Conservation (phyloP, 2,113 vertebrate genomes). For the Laticauda colubrina region DNA sequence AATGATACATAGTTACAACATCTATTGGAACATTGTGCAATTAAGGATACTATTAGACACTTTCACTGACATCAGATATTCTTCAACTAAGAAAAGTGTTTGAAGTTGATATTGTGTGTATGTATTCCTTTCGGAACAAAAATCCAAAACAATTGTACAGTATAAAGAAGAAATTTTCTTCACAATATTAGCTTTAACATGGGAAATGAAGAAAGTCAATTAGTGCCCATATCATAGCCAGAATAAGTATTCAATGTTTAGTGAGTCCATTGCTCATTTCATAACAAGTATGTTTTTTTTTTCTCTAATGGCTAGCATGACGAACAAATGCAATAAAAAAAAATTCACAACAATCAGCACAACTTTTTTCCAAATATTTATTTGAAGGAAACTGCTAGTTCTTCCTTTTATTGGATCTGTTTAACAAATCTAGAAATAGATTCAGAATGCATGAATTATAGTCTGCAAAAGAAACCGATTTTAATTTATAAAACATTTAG, state of each 20-base stretch:
- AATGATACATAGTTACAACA: too few species aligned
- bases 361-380: not conserved
- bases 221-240: not conserved
- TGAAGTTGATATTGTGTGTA: not conserved
- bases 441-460: constrained; percentile 10
- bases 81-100: not conserved
- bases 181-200: not conserved
- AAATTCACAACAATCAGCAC: not conserved
- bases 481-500: constrained; percentile 11
- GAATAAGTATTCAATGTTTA: not conserved
- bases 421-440: not conserved
- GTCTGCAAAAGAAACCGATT: not conserved
- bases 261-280: not conserved
- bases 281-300: not conserved
- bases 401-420: not conserved
- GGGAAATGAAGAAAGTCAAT: not conserved
- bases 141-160: not conserved
- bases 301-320: not conserved
- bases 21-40: not conserved
- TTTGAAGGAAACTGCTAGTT: not conserved
- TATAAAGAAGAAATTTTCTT: not conserved
- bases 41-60: not conserved
- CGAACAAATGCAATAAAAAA: not conserved
- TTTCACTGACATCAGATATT: not conserved
- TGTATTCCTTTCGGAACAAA: not conserved